phyloP scores from a whole-genome alignment of 2,113 vertebrate genomes.

The Semnornis frantzii region DNA sequence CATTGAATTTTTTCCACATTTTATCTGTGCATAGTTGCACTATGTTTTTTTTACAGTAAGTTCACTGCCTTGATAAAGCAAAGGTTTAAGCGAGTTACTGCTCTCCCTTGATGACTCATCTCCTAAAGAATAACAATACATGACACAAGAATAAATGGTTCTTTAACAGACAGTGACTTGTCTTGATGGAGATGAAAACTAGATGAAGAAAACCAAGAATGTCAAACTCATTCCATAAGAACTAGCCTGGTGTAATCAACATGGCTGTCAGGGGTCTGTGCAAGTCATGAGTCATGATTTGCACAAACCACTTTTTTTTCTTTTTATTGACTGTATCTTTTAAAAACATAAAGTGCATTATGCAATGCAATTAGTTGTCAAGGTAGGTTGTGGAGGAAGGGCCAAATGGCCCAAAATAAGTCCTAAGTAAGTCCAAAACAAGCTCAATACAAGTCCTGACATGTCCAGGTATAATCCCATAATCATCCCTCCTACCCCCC shows the following conservation, averaged over 20 bases:
- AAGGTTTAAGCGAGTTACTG: neutral
- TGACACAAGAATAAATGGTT: slow-evolving; percentile 1
- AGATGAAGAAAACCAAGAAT: slow-evolving; percentile 12
- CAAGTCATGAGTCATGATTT: neutral
- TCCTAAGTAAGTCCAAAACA: too few species aligned
- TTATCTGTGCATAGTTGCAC: neutral
- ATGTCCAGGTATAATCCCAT: too few species aligned
- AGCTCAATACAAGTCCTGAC: too few species aligned
- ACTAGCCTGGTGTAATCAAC: neutral
- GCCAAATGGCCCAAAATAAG: too few species aligned
- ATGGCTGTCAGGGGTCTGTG: neutral
- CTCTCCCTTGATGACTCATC: neutral
- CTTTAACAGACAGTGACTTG: neutral
- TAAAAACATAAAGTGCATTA: neutral
- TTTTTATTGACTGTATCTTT: neutral
- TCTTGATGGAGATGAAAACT: slow-evolving; percentile 14
- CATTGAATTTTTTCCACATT: neutral
- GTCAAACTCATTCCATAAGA: neutral
- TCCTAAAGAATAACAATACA: neutral
- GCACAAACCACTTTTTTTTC: neutral
- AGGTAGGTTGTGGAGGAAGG: too few species aligned
- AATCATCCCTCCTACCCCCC: too few species aligned
- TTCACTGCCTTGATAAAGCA: neutral
- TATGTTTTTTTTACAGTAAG: neutral
- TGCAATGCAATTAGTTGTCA: too few species aligned